Conservation (phyloP, 1,140 invertebrate genomes). For the Mylabris phalerata region DNA sequence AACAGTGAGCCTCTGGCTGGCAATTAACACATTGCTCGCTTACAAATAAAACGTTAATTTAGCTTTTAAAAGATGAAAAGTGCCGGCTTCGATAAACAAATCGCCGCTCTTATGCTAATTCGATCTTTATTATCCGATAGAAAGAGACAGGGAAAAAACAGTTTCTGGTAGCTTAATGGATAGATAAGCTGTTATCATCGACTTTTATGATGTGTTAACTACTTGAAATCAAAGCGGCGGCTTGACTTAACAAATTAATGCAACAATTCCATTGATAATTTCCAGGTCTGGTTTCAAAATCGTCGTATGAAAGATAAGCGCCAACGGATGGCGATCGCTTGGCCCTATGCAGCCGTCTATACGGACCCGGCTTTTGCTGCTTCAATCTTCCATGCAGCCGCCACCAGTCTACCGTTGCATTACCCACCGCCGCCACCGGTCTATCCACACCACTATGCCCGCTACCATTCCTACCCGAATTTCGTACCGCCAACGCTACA, state of each 20-base stretch:
- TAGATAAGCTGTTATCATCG: conserved; percentile 35
- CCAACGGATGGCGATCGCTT: conserved; percentile 84
- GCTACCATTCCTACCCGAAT: conserved; percentile 44
- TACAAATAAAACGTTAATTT: conserved; percentile 35
- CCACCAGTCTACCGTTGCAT: conserved; percentile 49
- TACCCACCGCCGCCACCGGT: conserved; percentile 44
- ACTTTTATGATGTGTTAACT: conserved; percentile 35
- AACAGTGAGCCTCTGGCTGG: conserved; percentile 16
- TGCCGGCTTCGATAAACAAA: conserved; percentile 9
- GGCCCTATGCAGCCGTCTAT: conserved; percentile 91
- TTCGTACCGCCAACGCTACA: conserved; percentile 30
- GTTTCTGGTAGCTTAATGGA: conserved; percentile 30
- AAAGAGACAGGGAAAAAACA: no score
- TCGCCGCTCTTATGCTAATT: conserved; percentile 20
- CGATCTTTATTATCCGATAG: neutral
- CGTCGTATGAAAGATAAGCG: conserved; percentile 98
- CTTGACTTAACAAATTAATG: conserved; percentile 6
- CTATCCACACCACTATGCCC: conserved; percentile 37
- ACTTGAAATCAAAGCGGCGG: conserved; percentile 20
- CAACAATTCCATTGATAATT: conserved; percentile 12
- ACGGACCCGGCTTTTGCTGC: conserved; percentile 87
- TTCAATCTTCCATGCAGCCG: conserved; percentile 82
- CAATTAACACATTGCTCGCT: conserved; percentile 33
- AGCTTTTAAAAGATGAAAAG: conserved; percentile 37
- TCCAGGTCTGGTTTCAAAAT: conserved; percentile 98